Conservation (phyloP, 2,888 invertebrate genomes). For the Autographa pulchrina region DNA sequence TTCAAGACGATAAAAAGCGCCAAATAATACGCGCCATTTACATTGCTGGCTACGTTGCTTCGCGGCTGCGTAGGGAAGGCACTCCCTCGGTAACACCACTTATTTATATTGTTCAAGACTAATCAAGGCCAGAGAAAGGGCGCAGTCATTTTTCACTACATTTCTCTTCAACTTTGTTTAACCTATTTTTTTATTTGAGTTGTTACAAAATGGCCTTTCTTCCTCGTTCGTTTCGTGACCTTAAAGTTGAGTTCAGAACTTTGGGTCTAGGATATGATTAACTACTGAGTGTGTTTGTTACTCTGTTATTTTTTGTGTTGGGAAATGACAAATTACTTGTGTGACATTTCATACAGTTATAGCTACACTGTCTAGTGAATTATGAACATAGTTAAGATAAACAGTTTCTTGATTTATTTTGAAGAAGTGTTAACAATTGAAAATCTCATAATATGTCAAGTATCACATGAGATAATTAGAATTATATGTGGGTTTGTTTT, state of each 20-base stretch:
- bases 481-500: slow-evolving; percentile 26
- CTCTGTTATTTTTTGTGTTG: no score
- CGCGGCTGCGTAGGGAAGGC: slow-evolving; percentile 23
- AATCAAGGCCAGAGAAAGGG: slow-evolving; percentile 48
- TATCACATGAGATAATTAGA: slow-evolving; percentile 29
- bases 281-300: no score
- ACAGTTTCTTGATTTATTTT: slow-evolving; percentile 9
- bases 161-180: slow-evolving; percentile 11
- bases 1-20: slow-evolving; percentile 47
- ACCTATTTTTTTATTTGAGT: background rate
- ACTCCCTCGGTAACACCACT: slow-evolving; percentile 25
- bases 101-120: slow-evolving; percentile 41
- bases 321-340: no score
- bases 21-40: slow-evolving; percentile 43
- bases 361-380: no score
- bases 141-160: slow-evolving; percentile 36
- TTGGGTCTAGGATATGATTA: background rate
- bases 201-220: background rate
- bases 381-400: no score
- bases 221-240: background rate
- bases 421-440: slow-evolving; percentile 27
- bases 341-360: no score
- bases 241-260: background rate
- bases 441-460: slow-evolving; percentile 18
- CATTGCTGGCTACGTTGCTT: slow-evolving; percentile 1